phyloP scores from a whole-genome alignment of 2,888 invertebrate species.

The Dynastes grantii region DNA sequence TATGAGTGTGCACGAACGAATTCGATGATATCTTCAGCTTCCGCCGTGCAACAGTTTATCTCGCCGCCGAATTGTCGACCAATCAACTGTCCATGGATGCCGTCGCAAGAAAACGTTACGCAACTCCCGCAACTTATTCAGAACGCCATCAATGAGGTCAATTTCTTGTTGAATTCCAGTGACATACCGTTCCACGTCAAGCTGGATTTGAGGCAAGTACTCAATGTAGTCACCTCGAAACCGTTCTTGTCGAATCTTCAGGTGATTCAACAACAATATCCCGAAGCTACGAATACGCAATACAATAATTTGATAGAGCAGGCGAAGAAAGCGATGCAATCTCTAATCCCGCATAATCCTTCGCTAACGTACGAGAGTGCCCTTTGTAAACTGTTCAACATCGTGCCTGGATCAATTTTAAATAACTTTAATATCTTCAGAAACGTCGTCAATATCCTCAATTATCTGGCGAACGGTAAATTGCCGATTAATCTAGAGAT shows the following conservation, averaged over 20 bases:
- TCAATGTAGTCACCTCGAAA: not conserved
- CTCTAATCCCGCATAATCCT: not conserved
- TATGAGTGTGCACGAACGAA: not conserved
- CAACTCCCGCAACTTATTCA: not conserved
- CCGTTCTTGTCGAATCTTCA: not conserved
- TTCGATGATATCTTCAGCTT: not conserved
- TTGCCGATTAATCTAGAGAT: not conserved
- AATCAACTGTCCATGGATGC: not conserved
- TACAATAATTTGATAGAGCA: not conserved
- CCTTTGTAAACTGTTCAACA: not conserved
- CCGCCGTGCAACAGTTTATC: not conserved
- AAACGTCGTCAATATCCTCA: not conserved
- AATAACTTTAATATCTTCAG: not conserved
- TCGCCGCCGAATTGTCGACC: not conserved
- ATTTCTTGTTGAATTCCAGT: not conserved
- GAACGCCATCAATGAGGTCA: not conserved
- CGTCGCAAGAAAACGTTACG: not conserved
- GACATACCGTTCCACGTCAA: not conserved
- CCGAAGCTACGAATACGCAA: not conserved
- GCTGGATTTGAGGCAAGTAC: not conserved
- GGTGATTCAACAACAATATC: not conserved
- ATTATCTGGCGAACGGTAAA: not conserved
- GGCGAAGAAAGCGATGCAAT: not conserved
- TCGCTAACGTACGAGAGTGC: not conserved
- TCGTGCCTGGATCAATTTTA: not conserved